Base-by-base conservation (phyloP, 2,888 invertebrate species). In the Synanthedon myopaeformis region DNA sequence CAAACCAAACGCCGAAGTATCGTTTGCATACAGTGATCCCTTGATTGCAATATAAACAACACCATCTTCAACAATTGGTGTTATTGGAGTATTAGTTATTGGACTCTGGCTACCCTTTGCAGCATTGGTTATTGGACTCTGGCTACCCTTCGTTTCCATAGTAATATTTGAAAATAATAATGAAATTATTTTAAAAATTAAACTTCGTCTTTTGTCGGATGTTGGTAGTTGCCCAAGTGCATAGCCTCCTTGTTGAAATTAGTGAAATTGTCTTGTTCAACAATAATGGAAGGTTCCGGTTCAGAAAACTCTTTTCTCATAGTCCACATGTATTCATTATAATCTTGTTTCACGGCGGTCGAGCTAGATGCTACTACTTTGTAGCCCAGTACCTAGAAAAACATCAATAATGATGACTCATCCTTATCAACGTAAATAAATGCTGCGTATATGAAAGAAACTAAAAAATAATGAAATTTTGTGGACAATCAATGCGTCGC, bases 301-400 rank as follows among this genome's bases (percentile, higher is more conserved):
- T 94, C 94, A 49, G 91, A 89, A 76, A 95, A 95, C 66, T 95
- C 95, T 77, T 94, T 94, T 88, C 95, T 92, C 94, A 96, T 94
- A 81, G 96, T 96, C 96, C 96, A 96, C 93, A 95, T 95, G 69
- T 95, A 95, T 75, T 96, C 95, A 89, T 94, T 94, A 74, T 94
- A 94, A 74, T 95, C 94, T 80, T 94, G 94, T 77, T 94, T 94
- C 23, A 95, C 93, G 58, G 94, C 92, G 53, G 94, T 94, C 54
- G 94, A 94, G 58, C 95, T 94, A 13, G 95, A 95, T 55, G 95
- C 94, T 52, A 96, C 94, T 54, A 96, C 95, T 83, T 94, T 93
- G 81, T 95, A 96, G 52, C 95, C 95, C 63, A 96, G 89, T 56
- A 95, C 94, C 91, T 91, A 71, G 17, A 51, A 41, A n/a, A 42